Conservation (phyloP, 2,888 invertebrate genomes). For the Harpalus rubripes region DNA sequence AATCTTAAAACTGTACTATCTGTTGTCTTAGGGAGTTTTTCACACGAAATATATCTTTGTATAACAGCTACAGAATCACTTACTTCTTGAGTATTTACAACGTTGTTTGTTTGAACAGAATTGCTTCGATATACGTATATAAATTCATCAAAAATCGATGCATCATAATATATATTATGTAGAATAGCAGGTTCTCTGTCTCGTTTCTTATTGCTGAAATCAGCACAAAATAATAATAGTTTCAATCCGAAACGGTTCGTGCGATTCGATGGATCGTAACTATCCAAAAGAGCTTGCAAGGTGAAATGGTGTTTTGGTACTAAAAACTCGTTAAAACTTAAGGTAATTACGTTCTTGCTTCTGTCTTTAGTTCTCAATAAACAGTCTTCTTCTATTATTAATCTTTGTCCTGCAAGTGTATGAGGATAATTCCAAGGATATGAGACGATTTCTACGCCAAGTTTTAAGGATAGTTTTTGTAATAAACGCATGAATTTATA, state of each 20-base stretch:
- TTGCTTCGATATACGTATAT: conserved; percentile 69
- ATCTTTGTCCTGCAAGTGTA: conserved; percentile 76
- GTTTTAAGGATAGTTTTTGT: conserved; percentile 75
- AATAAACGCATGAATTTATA: conserved; percentile 76
- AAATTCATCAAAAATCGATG: conserved; percentile 65
- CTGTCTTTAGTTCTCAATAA: conserved; percentile 79
- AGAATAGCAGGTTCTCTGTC: conserved; percentile 74
- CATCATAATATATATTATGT: conserved; percentile 73
- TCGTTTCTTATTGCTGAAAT: conserved; percentile 69
- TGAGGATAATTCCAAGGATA: conserved; percentile 85
- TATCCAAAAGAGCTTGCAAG: conserved; percentile 79
- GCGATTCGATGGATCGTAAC: conserved; percentile 77
- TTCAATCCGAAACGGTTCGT: conserved; percentile 72
- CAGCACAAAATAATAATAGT: conserved; percentile 74
- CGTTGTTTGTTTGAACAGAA: conserved; percentile 70
- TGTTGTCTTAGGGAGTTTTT: conserved; percentile 70
- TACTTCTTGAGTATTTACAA: conserved; percentile 71
- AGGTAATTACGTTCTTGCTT: conserved; percentile 79
- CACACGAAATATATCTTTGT: conserved; percentile 74
- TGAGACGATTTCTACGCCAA: conserved; percentile 78
- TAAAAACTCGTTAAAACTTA: conserved; percentile 84
- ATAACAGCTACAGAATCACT: conserved; percentile 73
- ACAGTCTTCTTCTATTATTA: conserved; percentile 84
- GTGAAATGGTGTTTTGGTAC: conserved; percentile 81
- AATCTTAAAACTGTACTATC: conserved; percentile 74